Conservation (phyloP, 2,113 vertebrate genomes). For the Cynopterus brachyotis region DNA sequence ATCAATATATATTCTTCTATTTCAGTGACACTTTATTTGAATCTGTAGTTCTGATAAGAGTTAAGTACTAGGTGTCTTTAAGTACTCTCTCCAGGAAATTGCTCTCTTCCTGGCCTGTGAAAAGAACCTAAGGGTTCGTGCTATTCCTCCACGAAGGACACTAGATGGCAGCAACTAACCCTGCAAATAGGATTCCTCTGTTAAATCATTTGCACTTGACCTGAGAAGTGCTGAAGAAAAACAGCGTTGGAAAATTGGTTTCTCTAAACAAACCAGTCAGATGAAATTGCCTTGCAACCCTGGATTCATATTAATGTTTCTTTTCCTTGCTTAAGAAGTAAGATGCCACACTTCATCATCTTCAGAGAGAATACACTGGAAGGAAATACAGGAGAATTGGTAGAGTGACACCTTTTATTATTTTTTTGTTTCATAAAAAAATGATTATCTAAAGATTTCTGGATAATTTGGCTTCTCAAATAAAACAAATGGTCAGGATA, state of each 20-base stretch:
- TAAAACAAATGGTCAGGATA: not conserved
- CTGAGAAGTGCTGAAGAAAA: not conserved
- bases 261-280: not conserved
- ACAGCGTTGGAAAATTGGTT: not conserved
- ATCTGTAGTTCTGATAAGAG: not conserved
- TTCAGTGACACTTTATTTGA: not conserved
- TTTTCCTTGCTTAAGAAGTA: not conserved
- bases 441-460: not conserved
- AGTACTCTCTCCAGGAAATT: not conserved
- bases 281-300: not conserved
- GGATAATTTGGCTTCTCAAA: slow-evolving; percentile 13
- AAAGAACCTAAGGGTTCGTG: not conserved
- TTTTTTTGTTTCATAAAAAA: not conserved
- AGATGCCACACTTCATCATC: not conserved
- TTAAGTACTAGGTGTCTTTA: not conserved
- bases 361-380: not conserved
- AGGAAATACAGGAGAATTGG: not conserved
- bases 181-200: not conserved
- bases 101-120: not conserved
- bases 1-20: not conserved
- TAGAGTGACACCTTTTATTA: not conserved
- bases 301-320: not conserved
- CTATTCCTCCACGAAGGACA: slow-evolving; percentile 42
- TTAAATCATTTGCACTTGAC: not conserved
- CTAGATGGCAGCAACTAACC: slow-evolving; percentile 85